A percentile compares a stretch with the other conserved stretches of the same genome.
Conservation (phyloP, 2,888 invertebrate genomes). For the Erpobdella octoculata region DNA sequence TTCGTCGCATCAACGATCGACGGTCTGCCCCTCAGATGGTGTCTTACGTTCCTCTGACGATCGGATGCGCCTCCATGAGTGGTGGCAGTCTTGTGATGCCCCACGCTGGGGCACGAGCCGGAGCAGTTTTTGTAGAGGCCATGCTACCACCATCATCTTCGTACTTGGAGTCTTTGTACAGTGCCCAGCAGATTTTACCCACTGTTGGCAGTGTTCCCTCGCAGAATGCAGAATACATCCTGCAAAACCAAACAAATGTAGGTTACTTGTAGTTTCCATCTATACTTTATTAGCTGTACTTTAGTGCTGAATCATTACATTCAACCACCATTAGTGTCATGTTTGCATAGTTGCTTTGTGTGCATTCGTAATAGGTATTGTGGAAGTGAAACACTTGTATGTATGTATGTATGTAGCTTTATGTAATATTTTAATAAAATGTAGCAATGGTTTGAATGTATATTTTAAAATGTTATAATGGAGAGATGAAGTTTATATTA, state of each 20-base stretch:
- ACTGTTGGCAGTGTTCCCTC: not conserved
- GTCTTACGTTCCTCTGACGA: not conserved
- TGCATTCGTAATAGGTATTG: too few species aligned
- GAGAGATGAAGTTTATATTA: too few species aligned
- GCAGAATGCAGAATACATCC: not conserved
- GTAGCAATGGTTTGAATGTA: too few species aligned
- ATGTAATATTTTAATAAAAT: too few species aligned
- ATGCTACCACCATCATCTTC: not conserved
- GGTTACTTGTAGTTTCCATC: not conserved
- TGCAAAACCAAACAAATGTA: not conserved
- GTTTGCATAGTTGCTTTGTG: too few species aligned
- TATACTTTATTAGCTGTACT: not conserved
- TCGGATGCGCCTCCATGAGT: not conserved
- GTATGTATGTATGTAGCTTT: too few species aligned
- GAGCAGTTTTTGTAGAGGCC: not conserved
- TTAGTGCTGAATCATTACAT: not conserved
- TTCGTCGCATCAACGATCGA: too few species aligned
- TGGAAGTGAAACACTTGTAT: too few species aligned
- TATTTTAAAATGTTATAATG: too few species aligned
- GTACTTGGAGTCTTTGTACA: not conserved
- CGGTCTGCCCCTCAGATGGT: too few species aligned
- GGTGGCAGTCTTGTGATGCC: not conserved
- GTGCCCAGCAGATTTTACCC: not conserved
- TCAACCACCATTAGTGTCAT: too few species aligned
- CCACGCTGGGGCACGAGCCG: too few species aligned